Conservation (phyloP, 2,888 invertebrate species). For the Halictus ligatus region DNA sequence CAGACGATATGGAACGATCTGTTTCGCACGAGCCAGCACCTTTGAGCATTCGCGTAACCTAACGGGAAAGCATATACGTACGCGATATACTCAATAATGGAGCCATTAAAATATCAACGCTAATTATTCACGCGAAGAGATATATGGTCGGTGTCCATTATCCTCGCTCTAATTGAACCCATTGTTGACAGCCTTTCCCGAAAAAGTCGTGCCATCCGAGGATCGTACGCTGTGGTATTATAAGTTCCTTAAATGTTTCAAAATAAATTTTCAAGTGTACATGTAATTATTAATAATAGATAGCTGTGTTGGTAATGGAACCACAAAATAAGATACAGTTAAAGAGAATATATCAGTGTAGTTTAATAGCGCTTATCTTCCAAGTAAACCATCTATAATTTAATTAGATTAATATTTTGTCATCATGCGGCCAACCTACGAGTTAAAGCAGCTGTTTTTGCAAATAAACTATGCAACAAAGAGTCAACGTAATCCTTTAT, state of each 20-base stretch:
- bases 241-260: no score
- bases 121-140: conserved; percentile 42
- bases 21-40: conserved; percentile 17
- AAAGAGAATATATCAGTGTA: no score
- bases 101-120: conserved; percentile 59
- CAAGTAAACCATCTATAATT: not conserved
- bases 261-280: no score
- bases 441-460: no score
- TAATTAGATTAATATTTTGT: no score
- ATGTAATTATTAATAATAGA: no score
- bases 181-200: conserved; percentile 18
- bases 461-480: no score
- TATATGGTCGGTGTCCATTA: conserved; percentile 19
- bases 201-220: not conserved
- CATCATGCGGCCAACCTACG: no score
- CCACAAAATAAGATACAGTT: no score
- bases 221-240: not conserved
- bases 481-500: no score
- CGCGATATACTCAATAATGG: conserved; percentile 49
- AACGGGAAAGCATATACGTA: conserved; percentile 9
- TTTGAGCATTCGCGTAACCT: conserved; percentile 43
- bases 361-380: no score
- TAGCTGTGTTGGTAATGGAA: no score
- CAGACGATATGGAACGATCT: conserved; percentile 37
- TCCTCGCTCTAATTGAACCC: conserved; percentile 29